A percentile compares a stretch with the other conserved stretches of the same genome.
phyloP scores from a whole-genome alignment of 2,797 vertebrate genomes.

The Myiotriccus ornatus region DNA sequence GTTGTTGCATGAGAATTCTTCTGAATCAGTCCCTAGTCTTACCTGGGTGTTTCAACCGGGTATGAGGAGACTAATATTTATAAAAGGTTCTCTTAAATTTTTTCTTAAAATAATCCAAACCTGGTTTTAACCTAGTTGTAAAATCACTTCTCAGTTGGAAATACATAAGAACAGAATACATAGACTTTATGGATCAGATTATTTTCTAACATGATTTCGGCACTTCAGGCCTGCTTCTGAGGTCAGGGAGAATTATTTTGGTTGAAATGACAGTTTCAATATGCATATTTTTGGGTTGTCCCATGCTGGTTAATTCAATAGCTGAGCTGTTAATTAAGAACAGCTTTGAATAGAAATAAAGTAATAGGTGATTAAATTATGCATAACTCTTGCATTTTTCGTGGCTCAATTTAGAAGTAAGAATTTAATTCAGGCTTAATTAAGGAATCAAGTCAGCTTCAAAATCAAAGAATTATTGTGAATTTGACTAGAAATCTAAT shows the following conservation, averaged over 20 bases:
- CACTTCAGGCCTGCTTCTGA: neutral
- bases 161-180: neutral
- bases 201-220: neutral
- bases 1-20: neutral
- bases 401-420: neutral
- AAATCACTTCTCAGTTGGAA: neutral
- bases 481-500: neutral
- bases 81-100: neutral
- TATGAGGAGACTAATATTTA: neutral
- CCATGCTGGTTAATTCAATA: constrained; percentile 28
- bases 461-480: neutral
- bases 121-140: neutral
- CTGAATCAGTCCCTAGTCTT: constrained; percentile 3
- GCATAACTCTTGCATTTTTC: constrained; percentile 8
- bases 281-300: constrained; percentile 24
- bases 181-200: neutral
- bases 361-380: constrained; percentile 57
- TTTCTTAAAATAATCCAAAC: neutral
- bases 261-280: constrained; percentile 5
- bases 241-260: constrained; percentile 5
- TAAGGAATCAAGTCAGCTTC: neutral
- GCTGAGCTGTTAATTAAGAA: constrained; percentile 42
- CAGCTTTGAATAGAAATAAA: constrained; percentile 52
- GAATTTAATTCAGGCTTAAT: constrained; percentile 7
- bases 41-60: neutral